Evolutionary conservation across 2,888 invertebrate species (phyloP), one percentile per base, ranked within the genome.

Genomic region (Campaea margaritaria): DNA sequence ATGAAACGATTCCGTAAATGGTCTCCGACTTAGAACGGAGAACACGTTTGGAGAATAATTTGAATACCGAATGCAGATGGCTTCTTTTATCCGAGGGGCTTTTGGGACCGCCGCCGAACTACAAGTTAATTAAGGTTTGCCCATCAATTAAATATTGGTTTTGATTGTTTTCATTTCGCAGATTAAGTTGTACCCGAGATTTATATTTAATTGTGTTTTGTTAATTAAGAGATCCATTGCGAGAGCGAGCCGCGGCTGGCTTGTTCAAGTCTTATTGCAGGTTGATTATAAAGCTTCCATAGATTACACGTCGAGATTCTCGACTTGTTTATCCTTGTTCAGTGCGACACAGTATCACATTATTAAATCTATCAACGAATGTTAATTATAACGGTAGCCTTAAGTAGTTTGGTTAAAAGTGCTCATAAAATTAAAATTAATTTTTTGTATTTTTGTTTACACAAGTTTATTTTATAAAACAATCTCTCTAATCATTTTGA

Each of bases 11-110:
- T 85, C 69, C 62, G 76, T 80, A 76, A 78, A 77, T 81, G 68
- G 72, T 79, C 64, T 67, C 72, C 71, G 56, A 65, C 80, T 83
- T 83, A 75, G 84, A 83, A 80, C 82, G 69, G 77, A 83, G 83
- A 91, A 90, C 91, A 88, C 85, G 91, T 91, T 92, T 89, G 84
- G 82, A 85, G 86, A 91, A 91, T 89, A 89, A 92, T 92, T 92
- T 92, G 91, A 91, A 92, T 92, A 90, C 91, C 90, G 68, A 91
- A 91, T 89, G 87, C 88, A 91, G 91, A 91, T 91, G 91, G 90
- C 89, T 91, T 89, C 88, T 91, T 91, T 90, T 89, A 89, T 85
- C 82, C 78, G 76, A 82, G 82, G 79, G 80, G 81, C 82, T 86
- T 78, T 79, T 49, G 49, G 81, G 81, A 74, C 75, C 78, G 81